Conservation (phyloP, 2,888 invertebrate species). For the Criorhina ranunculi region DNA sequence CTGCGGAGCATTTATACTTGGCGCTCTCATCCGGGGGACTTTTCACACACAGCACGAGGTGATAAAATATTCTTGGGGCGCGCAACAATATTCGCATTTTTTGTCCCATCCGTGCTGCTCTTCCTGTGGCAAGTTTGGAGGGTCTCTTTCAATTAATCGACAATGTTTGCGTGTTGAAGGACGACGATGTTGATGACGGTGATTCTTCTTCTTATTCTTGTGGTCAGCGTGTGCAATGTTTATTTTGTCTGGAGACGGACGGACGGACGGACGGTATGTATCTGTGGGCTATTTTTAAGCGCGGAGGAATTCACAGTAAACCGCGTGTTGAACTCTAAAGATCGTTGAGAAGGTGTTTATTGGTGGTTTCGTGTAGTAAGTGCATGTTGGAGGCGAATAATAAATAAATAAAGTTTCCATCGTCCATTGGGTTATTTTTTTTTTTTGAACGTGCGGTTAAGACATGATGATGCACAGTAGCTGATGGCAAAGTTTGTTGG, state of each 20-base stretch:
- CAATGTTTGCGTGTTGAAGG: constrained; percentile 76
- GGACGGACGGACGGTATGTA: constrained; percentile 68
- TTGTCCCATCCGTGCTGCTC: constrained; percentile 29
- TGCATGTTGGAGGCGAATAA: constrained; percentile 76
- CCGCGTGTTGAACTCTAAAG: constrained; percentile 61
- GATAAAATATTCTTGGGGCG: constrained; percentile 73
- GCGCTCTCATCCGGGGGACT: constrained; percentile 30
- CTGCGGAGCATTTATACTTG: constrained; percentile 51
- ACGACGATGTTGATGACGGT: constrained; percentile 51
- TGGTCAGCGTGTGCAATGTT: constrained; percentile 53
- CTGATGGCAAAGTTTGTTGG: constrained; percentile 67
- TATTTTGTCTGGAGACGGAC: constrained; percentile 68
- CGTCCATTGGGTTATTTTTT: constrained; percentile 9
- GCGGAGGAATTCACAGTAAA: constrained; percentile 41
- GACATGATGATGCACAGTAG: constrained; percentile 73
- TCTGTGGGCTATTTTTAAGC: constrained; percentile 71
- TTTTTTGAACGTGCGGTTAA: constrained; percentile 24
- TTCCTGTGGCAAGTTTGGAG: constrained; percentile 67
- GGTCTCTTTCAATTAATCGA: constrained; percentile 73
- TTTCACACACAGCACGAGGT: constrained; percentile 67
- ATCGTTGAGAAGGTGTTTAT: constrained; percentile 74
- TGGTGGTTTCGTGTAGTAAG: constrained; percentile 75
- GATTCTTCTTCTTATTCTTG: constrained; percentile 54
- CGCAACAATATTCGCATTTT: constrained; percentile 49
- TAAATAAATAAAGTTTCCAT: constrained; percentile 66